A percentile compares a stretch with the other conserved stretches of the same genome.
phyloP scores from a whole-genome alignment of 1,140 invertebrate species.

The Brachionus sp. region DNA sequence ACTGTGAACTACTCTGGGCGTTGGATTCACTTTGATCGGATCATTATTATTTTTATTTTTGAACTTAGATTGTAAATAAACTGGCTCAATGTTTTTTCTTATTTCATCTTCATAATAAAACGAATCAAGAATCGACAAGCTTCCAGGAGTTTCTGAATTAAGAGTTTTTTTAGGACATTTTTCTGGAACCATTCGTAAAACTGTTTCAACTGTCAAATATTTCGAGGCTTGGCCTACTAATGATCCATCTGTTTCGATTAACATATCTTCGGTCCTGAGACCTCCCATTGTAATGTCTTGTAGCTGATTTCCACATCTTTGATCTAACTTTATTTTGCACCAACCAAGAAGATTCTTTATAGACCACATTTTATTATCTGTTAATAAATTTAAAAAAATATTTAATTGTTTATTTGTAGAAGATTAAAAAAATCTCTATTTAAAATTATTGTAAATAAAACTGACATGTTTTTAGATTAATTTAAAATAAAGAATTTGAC shows the following conservation, averaged over 20 bases:
- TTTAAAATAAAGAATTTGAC: too few species aligned
- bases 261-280: constrained; percentile 13
- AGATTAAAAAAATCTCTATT: too few species aligned
- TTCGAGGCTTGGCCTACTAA: neutral
- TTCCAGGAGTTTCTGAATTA: neutral
- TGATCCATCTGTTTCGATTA: constrained; percentile 37
- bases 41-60: neutral
- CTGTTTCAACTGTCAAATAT: constrained; percentile 38
- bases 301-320: neutral
- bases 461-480: too few species aligned
- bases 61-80: constrained; percentile 34
- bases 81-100: constrained; percentile 24
- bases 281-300: neutral
- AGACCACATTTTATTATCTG: constrained; percentile 2
- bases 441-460: too few species aligned
- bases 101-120: constrained; percentile 14
- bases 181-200: constrained; percentile 3
- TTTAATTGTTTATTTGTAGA: too few species aligned
- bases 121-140: neutral
- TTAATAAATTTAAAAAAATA: neutral
- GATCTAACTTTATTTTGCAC: constrained; percentile 27
- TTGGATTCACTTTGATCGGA: neutral
- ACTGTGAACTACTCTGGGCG: neutral
- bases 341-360: constrained; percentile 13
- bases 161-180: constrained; percentile 25